Base-by-base conservation (phyloP, 1,140 invertebrate genomes). In the Sitobion miscanthi region DNA sequence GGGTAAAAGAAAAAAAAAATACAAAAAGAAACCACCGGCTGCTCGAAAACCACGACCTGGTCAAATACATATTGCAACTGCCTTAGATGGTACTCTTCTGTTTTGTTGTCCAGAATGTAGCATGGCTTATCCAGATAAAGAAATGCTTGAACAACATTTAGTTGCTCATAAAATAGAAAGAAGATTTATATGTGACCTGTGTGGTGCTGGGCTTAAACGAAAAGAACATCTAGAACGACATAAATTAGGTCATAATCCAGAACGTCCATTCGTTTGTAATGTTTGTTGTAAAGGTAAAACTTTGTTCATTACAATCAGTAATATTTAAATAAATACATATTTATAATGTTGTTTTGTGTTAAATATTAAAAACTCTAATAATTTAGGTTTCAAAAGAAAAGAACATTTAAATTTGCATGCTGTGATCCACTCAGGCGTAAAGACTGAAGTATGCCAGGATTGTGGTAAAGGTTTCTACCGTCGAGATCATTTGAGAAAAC, bases 51-150 rank as follows among this genome's bases (percentile, higher is more conserved):
- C 97, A 8, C 97, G 97, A 95, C 97, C 97, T 5, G 97, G 97
- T 0, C 96, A 97, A 95, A 97, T 97, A 3, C 96, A 96, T 94
- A 97, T 97, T 77, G 96, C 97, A 0, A 97, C 96, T 3, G 96
- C 97, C 0, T 94, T 97, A 0, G 97, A 98, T 95, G 97, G 97
- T 23, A 96, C 97, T 2, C 96, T 96, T 0, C 94, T 97, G 0
- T 98, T 96, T 95, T 97, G 97, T 95, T 97, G 97, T 95, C 97
- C 97, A 0, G 97, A 97, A 95, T 97, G 97, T 94, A 96, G 97
- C 94, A 97, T 97, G 97, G 97, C 97, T 0, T 97, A 97, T 95
- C 96, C 97, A 0, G 97, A 97, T 93, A 97, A 97, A 94, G 97
- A 97, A 94, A 95, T 97, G 86, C 95, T 97, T 1, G 97, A 98